Evolutionary conservation across 30 jellyfish, hydroid and myxozoan species (phyloP), one percentile per base, ranked within the genome.

Genomic region (Cassiopea xamachana): DNA sequence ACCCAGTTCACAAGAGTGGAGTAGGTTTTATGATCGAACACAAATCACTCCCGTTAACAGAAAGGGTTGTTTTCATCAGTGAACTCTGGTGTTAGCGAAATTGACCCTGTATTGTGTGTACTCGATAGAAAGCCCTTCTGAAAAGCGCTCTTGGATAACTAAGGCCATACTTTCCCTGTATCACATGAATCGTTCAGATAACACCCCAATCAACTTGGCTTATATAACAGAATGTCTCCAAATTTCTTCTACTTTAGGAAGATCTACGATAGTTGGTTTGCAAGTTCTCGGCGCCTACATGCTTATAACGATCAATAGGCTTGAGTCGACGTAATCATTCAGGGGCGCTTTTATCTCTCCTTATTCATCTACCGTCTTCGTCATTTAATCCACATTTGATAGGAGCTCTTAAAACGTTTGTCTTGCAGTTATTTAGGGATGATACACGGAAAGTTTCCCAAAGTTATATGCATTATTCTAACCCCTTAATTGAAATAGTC

Each of bases 401-500:
- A 78, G 87, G 71, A 78, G 87, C 90, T 64, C 90, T 64, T 48
- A 55, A 43, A 70, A 67, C 83, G 39, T 82, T 71, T 64, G 90
- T 82, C 69, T 67, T 82, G 71, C 81, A 46, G 67, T 82, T 68
- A 50, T 78, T 48, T 78, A 44, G 46, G 87, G 49, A 55, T 60
- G 75, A 55, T 78, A 69, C 81, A 70, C 90, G 75, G 80, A 45
- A 71, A 69, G 67, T 82, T 19, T 82, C 75, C 87, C 87, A 78
- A 78, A 49, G 87, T 78, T 50, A 75, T 78, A 78, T 78, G 87
- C 49, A 78, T 78, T 7, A 78, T 78, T 78, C 87, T 78, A 78
- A 76, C 90, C 81, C 90, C 83, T 82, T 82, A 82, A 82, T 82
- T 82, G 80, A 76, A 3, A 68, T 82, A 1, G 81, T 67, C 90